A percentile compares a stretch with the other conserved stretches of the same genome.
Evolutionary conservation across 2,797 vertebrate genomes (phyloP).

Genomic region (Luscinia luscinia): DNA sequence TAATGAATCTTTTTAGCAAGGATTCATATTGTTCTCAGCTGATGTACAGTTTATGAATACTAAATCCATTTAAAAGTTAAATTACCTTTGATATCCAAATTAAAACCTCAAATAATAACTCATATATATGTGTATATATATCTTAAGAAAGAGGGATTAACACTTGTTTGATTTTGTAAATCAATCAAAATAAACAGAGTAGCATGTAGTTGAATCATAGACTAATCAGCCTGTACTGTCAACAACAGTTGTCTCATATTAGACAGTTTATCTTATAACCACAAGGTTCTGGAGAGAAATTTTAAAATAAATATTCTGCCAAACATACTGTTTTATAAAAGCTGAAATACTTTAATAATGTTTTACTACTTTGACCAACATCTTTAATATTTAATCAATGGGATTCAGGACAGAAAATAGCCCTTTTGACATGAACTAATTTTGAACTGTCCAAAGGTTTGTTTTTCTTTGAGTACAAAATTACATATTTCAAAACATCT

Average conservation of each 20-base stretch:
- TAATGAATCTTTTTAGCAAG: neutral
- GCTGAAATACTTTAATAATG: neutral
- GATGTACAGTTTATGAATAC: neutral
- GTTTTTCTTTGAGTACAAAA: neutral
- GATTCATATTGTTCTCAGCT: neutral
- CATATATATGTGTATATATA: neutral
- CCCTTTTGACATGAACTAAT: neutral
- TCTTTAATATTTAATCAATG: neutral
- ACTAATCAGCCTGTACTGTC: neutral
- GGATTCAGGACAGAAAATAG: neutral
- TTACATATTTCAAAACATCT: neutral
- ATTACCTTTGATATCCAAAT: neutral
- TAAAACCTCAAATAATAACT: neutral
- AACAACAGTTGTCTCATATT: neutral
- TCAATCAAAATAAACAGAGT: neutral
- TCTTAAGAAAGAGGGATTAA: neutral
- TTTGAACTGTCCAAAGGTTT: neutral
- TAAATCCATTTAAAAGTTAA: neutral
- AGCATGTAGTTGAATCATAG: neutral
- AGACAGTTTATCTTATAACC: neutral
- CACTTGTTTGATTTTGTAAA: neutral
- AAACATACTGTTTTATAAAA: neutral
- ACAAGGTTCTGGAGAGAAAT: neutral
- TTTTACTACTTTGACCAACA: neutral
- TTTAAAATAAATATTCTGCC: neutral